These are phyloP conservation scores for Chromobotia macracanthus DNA, from an alignment of 2,797 vertebrate genomes.

Conservation along the genomic window DNA sequence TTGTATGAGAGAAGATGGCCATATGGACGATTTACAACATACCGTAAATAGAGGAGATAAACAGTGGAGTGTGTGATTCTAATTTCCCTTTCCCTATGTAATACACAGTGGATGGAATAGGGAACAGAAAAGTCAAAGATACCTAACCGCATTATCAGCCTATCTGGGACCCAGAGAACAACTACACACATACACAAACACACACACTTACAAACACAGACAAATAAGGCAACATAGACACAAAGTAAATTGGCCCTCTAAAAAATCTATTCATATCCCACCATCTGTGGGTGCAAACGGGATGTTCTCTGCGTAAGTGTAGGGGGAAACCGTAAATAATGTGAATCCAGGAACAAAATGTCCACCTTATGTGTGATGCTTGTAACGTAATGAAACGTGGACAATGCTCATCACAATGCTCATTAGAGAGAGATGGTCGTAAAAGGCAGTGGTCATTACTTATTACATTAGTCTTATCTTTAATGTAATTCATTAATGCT, in stretches of 20 bases:
- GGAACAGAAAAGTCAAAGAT: slow-evolving; percentile 30
- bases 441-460: slow-evolving; percentile 40
- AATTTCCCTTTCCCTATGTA: slow-evolving; percentile 33
- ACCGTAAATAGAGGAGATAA: slow-evolving; percentile 44
- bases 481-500: slow-evolving; percentile 30
- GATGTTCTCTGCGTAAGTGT: slow-evolving; percentile 31
- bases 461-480: slow-evolving; percentile 38
- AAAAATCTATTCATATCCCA: slow-evolving; percentile 58
- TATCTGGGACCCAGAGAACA: not conserved
- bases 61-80: slow-evolving; percentile 48
- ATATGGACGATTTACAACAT: slow-evolving; percentile 40
- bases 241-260: slow-evolving; percentile 39
- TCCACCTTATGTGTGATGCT: slow-evolving; percentile 42
- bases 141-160: slow-evolving; percentile 25
- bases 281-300: slow-evolving; percentile 58
- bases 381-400: slow-evolving; percentile 40
- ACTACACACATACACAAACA: not conserved
- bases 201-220: slow-evolving; percentile 12
- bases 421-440: slow-evolving; percentile 37
- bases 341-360: slow-evolving; percentile 52
- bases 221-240: slow-evolving; percentile 33
- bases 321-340: slow-evolving; percentile 53
- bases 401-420: slow-evolving; percentile 32
- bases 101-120: slow-evolving; percentile 33
- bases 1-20: slow-evolving; percentile 40